Base-by-base conservation (phyloP, 2,888 invertebrate species). In the Parnassius apollo region DNA sequence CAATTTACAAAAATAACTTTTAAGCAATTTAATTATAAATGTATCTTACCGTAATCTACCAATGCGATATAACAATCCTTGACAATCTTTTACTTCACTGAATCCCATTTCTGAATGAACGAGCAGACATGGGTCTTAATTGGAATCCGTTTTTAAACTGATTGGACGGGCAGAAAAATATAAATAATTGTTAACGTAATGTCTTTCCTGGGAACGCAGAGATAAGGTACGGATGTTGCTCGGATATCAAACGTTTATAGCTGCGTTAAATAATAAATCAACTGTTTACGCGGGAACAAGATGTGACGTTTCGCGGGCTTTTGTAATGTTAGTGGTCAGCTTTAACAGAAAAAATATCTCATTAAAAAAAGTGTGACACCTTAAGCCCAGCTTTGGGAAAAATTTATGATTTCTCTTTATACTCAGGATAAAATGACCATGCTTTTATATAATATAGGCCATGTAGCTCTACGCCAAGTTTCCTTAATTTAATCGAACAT, bases 151-250 rank as follows among this genome's bases (percentile, higher is more conserved):
- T 59, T 57, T 35, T 49, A 22, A 52, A 64, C 64, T 64, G 49
- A 59, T 50, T 58, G 50, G 42, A 25, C n/a, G 8, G 13, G n/a
- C 13, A 62, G 55, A 57, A 64, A 60, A 59, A 55, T 55, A 58
- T 62, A 58, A 62, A 54, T 54, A 56, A 55, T 44, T 59, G 42
- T 49, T 55, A 44, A 22, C 22, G 45, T 61, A 62, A 63, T 46
- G 59, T 59, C 55, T 51, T 55, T 51, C 25, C 55, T 51, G 63
- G 49, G 55, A 58, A 25, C 52, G 59, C 42, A 9, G 13, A 49
- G 59, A 64, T 63, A 63, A 59, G 50, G 63, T 50, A 12, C 63
- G 63, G 63, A 64, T 48, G 62, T 54, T 42, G 56, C 25, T 51
- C 42, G 64, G 57, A 60, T 64, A 64, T 59, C 56, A 64, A 56